A percentile compares a stretch with the other conserved stretches of the same genome.
phyloP scores from a whole-genome alignment of 2,113 vertebrate genomes.

The Numida meleagris region DNA sequence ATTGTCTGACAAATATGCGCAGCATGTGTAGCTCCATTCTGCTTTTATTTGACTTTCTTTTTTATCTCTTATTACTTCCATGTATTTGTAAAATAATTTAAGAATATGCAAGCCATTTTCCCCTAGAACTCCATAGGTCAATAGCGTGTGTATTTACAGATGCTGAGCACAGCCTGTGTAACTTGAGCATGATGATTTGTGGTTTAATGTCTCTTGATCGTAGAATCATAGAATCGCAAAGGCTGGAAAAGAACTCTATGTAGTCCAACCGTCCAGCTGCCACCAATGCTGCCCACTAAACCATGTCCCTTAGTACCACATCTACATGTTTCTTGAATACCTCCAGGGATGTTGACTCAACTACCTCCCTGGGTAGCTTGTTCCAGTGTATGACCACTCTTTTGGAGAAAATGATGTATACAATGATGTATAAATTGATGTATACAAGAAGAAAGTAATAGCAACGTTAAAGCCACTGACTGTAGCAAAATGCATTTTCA shows the following conservation, averaged over 20 bases:
- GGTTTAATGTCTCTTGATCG: neutral
- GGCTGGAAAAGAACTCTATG: too few relatives aligned
- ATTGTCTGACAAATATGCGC: neutral
- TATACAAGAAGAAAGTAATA: neutral
- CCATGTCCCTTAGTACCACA: too few relatives aligned
- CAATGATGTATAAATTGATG: too few relatives aligned
- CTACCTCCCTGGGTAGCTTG: too few relatives aligned
- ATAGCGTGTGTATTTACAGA: neutral
- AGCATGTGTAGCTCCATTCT: accelerated
- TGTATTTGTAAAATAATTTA: neutral
- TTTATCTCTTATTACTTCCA: neutral
- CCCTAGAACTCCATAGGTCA: neutral
- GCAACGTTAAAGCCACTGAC: neutral
- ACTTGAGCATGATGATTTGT: neutral
- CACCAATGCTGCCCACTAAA: too few relatives aligned
- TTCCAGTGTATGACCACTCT: too few relatives aligned
- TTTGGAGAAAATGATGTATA: too few relatives aligned
- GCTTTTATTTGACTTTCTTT: neutral
- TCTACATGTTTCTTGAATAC: too few relatives aligned
- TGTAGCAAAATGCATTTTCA: neutral
- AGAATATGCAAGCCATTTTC: neutral
- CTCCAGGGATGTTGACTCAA: too few relatives aligned
- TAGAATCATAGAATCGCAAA: too few relatives aligned
- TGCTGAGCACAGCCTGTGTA: neutral
- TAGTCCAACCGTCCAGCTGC: too few relatives aligned